Percentiles rank a stretch among this genome's conserved stretches.
phyloP scores from a whole-genome alignment of 2,888 invertebrate species.

The Amiota communis region DNA sequence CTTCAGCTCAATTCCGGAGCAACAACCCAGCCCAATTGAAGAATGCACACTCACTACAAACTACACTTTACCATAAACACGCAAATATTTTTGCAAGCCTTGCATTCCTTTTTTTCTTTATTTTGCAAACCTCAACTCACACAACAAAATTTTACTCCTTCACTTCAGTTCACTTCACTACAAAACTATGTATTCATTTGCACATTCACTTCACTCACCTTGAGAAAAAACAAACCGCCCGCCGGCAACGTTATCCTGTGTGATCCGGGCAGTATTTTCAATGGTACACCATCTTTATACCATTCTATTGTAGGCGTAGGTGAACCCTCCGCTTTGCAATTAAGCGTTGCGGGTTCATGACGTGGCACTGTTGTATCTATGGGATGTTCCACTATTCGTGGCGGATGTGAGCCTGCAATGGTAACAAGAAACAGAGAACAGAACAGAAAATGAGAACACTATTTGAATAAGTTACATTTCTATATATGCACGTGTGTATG shows the following conservation, averaged over 20 bases:
- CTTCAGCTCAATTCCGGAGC: too few relatives aligned
- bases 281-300: conserved; percentile 81
- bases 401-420: conserved; percentile 77
- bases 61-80: neutral
- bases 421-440: conserved; percentile 3
- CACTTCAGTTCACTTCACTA: neutral
- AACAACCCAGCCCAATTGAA: too few relatives aligned
- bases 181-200: neutral
- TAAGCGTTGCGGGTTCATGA: conserved; percentile 92
- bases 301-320: conserved; percentile 87
- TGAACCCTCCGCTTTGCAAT: conserved; percentile 91
- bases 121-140: neutral
- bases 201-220: conserved; percentile 64
- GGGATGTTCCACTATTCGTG: conserved; percentile 93
- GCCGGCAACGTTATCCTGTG: conserved; percentile 85
- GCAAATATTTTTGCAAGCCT: conserved; percentile 1
- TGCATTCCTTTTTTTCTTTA: neutral
- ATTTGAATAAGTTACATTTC: neutral
- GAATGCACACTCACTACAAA: neutral
- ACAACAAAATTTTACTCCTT: neutral
- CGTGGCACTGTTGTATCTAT: conserved; percentile 90
- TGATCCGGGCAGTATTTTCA: conserved; percentile 77
- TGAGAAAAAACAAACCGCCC: conserved; percentile 84
- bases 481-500: neutral
- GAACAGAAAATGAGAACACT: conserved; percentile 28